Evolutionary conservation across 2,797 vertebrate species (phyloP), one percentile per base, ranked within the genome.

Genomic region (Sphenopsis melanotis): DNA sequence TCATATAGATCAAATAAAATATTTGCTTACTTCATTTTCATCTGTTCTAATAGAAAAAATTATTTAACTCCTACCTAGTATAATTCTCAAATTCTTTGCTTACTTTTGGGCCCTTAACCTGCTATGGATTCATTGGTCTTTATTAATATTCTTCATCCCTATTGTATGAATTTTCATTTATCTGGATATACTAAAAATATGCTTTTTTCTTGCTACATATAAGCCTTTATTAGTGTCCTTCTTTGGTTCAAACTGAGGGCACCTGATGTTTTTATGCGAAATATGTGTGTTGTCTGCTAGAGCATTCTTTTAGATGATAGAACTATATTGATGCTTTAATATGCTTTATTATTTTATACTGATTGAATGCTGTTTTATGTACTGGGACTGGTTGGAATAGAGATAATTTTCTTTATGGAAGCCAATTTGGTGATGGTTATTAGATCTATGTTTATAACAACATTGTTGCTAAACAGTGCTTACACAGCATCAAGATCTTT

Each of bases 1-100:
- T 18, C 11, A 34, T n/a, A 30, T 0, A 2, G 19, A 41, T 16
- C 8, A 32, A 27, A 42, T 0, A 2, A 68, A 85, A 39, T 37
- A 80, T 22, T 66, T 22, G 0, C 26, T 77, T 60, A 42, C 5
- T 79, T 85, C 2, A 20, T 68, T 85, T 92, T 78, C 23, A 68
- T 8, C 15, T 76, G 10, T 79, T 64, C 32, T 76, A 59, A 59
- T 30, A 42, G 1, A 55, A 30, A 71, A 69, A 12, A 26, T 8
- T 39, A 49, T 2, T 37, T 50, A 66, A 50, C 1, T 50, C 14
- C 5, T 4, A 36, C 8, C 20, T 76, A 23, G 30, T 37, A 63
- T 11, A 53, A 15, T 21, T 36, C 4, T 83, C 44, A 50, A 46
- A 71, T 32, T 26, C 3, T 6, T 63, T 46, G 4, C 9, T 55